Conservation (phyloP, 2,797 vertebrate genomes). For the Hemibagrus guttatus region DNA sequence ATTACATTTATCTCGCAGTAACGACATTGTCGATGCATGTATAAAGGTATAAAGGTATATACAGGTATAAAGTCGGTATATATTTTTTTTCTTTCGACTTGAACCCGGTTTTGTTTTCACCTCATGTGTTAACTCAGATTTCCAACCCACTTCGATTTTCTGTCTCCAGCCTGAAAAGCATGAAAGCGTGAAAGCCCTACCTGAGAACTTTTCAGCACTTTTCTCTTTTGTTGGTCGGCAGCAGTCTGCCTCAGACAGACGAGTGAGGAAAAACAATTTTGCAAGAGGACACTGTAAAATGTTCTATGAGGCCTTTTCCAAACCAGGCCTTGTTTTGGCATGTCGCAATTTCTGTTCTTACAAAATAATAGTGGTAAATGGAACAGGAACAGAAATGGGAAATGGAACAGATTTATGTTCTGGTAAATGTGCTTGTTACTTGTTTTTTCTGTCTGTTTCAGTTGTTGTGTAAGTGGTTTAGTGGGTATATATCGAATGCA, state of each 20-base stretch:
- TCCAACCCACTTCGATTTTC: neutral
- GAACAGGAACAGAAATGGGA: constrained; percentile 7
- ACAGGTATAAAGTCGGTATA: neutral
- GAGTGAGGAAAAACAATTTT: constrained; percentile 40
- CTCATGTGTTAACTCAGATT: neutral
- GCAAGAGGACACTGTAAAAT: constrained; percentile 37
- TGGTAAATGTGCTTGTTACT: neutral
- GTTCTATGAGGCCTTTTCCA: neutral
- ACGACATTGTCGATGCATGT: neutral
- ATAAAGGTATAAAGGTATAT: too few species aligned
- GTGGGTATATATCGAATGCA: neutral
- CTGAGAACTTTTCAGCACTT: constrained; percentile 18
- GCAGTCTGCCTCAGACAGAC: neutral
- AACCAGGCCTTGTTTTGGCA: constrained; percentile 2
- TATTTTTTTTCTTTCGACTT: neutral
- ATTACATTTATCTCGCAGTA: neutral
- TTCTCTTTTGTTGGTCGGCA: neutral
- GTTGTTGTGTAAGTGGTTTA: neutral
- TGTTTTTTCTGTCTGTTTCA: constrained; percentile 13
- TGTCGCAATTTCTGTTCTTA: constrained; percentile 55
- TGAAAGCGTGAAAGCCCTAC: neutral
- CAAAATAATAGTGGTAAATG: constrained; percentile 34
- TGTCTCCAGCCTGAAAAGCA: neutral
- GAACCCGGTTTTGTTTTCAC: neutral
- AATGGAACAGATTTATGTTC: neutral